A percentile compares a stretch with the other conserved stretches of the same genome.
Evolutionary conservation across 2,113 vertebrate genomes (phyloP).

Genomic region (Garra rufa): DNA sequence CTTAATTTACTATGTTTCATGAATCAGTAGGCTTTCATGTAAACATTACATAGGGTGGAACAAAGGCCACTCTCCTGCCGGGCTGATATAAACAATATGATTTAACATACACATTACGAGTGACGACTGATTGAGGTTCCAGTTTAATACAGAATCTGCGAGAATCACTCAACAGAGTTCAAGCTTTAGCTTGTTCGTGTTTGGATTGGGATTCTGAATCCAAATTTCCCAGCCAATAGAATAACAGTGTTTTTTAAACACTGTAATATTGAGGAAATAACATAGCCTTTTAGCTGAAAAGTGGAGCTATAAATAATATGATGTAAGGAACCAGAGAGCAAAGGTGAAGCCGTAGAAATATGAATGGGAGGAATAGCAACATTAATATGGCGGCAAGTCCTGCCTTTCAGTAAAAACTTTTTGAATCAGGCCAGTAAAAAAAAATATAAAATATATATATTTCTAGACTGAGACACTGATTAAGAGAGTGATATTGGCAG

Average conservation of each 20-base stretch:
- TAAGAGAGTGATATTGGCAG: neutral
- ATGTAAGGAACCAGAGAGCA: slow-evolving; percentile 2
- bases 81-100: slow-evolving; percentile 48
- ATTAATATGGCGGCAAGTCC: neutral
- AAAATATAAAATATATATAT: too few species aligned
- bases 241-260: slow-evolving; percentile 38
- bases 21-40: slow-evolving; percentile 44
- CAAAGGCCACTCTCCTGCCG: slow-evolving; percentile 25
- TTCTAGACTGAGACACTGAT: neutral
- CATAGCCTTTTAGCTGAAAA: slow-evolving; percentile 30
- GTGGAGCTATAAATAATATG: slow-evolving; percentile 27
- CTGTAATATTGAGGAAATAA: slow-evolving; percentile 41
- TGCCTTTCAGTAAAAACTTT: neutral
- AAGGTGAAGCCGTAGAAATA: neutral
- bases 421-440: neutral
- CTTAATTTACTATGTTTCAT: slow-evolving; percentile 49
- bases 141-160: slow-evolving; percentile 22
- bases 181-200: slow-evolving; percentile 25
- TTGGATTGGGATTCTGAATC: slow-evolving; percentile 45
- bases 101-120: slow-evolving; percentile 37
- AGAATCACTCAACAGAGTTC: slow-evolving; percentile 47
- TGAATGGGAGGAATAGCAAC: neutral
- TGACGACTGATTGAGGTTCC: slow-evolving; percentile 53
- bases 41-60: slow-evolving; percentile 47
- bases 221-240: slow-evolving; percentile 35